Conservation (phyloP, 2,888 invertebrate genomes). For the Megaustenia siamemsis region DNA sequence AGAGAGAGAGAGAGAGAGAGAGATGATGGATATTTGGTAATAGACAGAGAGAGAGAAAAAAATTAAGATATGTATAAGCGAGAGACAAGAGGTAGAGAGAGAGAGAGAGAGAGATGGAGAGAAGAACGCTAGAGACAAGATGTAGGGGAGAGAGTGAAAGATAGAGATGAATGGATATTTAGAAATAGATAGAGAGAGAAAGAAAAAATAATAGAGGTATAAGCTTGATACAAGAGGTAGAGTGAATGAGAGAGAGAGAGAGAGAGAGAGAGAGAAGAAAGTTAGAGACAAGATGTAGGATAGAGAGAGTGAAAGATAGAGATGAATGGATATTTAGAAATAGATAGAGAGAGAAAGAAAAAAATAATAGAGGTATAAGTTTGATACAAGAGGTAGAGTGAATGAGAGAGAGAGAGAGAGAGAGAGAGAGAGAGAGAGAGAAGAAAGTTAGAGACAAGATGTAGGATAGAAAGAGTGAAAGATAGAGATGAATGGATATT, state of each 20-base stretch:
- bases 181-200: constrained; percentile 25
- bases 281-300: constrained; percentile 20
- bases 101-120: background rate
- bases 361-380: too few relatives aligned
- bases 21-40: too few relatives aligned
- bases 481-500: constrained; percentile 21
- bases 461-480: constrained; percentile 26
- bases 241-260: background rate
- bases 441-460: background rate
- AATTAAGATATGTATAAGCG: background rate
- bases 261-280: background rate
- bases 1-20: background rate
- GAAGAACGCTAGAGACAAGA: background rate
- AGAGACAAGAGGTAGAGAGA: constrained; percentile 19
- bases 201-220: background rate
- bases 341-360: constrained; percentile 22
- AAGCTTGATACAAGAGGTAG: constrained; percentile 4
- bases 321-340: background rate
- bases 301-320: background rate
- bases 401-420: background rate
- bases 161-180: background rate
- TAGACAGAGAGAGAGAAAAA: background rate
- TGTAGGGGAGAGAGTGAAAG: constrained; percentile 12
- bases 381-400: too few relatives aligned
- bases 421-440: constrained; percentile 11